A percentile compares a stretch with the other conserved stretches of the same genome.
These are phyloP conservation scores for Heliconius hortense DNA, from an alignment of 2,888 invertebrate genomes.

Conservation along the genomic window DNA sequence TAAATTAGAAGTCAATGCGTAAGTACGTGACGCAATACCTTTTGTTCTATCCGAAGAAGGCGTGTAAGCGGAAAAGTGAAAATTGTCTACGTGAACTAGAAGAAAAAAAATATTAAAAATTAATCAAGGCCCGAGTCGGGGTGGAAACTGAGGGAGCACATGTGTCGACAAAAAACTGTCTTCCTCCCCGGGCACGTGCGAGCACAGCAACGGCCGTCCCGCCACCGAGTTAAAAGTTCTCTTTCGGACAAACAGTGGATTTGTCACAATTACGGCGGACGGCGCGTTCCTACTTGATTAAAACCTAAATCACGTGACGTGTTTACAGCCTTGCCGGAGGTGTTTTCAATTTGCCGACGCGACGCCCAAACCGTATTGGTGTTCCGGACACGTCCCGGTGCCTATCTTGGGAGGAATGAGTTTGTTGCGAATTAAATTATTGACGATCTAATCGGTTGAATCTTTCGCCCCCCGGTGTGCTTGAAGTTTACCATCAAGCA, in stretches of 20 bases:
- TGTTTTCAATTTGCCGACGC: conserved; percentile 81
- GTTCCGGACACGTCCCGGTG: conserved; percentile 78
- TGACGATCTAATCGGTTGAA: conserved; percentile 74
- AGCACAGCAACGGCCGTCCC: conserved; percentile 74
- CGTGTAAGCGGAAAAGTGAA: conserved; percentile 74
- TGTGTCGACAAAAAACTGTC: conserved; percentile 80
- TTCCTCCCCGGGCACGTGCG: conserved; percentile 76
- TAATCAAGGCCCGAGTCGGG: conserved; percentile 69
- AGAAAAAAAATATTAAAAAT: conserved; percentile 81
- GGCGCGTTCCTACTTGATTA: conserved; percentile 81
- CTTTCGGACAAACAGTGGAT: conserved; percentile 82
- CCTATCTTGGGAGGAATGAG: conserved; percentile 78
- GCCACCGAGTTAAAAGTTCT: conserved; percentile 79
- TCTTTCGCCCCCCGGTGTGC: conserved; percentile 58
- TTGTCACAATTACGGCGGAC: conserved; percentile 81
- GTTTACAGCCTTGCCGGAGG: conserved; percentile 81
- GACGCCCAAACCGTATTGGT: conserved; percentile 76
- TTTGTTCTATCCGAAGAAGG: conserved; percentile 49
- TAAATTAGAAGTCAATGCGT: conserved; percentile 56
- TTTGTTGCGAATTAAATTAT: conserved; percentile 81
- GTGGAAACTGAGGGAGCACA: conserved; percentile 65
- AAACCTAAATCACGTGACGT: conserved; percentile 83
- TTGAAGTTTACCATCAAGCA: conserved; percentile 45
- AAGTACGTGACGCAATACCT: conserved; percentile 45
- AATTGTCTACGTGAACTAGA: conserved; percentile 81